Conservation (phyloP, 2,888 invertebrate species). For the Rambutsinella grinnellia region DNA sequence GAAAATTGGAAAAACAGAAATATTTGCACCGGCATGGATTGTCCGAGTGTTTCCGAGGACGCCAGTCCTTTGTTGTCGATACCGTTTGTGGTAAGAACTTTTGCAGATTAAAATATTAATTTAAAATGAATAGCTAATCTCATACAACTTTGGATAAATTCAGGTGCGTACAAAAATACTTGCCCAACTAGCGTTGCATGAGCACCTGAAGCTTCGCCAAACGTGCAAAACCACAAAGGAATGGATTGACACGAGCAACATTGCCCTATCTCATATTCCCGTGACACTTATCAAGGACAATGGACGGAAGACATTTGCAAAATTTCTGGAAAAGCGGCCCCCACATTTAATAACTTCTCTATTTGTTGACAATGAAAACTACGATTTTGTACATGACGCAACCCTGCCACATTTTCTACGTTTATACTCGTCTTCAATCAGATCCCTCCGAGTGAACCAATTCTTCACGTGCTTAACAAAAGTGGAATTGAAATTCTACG, state of each 20-base stretch:
- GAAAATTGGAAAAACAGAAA: too few relatives aligned
- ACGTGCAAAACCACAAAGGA: conserved; percentile 15
- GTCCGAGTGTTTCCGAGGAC: too few relatives aligned
- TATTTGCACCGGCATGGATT: too few relatives aligned
- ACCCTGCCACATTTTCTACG: conserved; percentile 7
- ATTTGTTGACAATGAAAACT: conserved; percentile 7
- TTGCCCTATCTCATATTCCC: conserved; percentile 7
- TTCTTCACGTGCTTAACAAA: conserved; percentile 17
- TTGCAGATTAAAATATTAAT: background rate
- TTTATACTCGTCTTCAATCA: conserved; percentile 1
- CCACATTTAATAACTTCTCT: conserved; percentile 13
- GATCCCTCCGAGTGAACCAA: background rate
- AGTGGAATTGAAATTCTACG: conserved; percentile 11
- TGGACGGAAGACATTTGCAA: conserved; percentile 23
- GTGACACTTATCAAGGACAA: conserved; percentile 10
- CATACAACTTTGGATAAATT: background rate
- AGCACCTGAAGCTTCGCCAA: conserved; percentile 14
- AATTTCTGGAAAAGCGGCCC: conserved; percentile 26
- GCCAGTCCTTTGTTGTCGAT: background rate
- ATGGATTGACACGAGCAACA: conserved; percentile 30
- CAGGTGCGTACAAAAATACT: conserved; percentile 28
- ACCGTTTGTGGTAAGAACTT: conserved; percentile 21
- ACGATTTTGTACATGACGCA: conserved; percentile 13
- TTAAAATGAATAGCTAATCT: background rate
- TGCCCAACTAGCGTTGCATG: conserved; percentile 2